These are phyloP conservation scores for Lepeophtheirus nordmannii DNA, from an alignment of 2,888 invertebrate genomes.

Conservation along the genomic window DNA sequence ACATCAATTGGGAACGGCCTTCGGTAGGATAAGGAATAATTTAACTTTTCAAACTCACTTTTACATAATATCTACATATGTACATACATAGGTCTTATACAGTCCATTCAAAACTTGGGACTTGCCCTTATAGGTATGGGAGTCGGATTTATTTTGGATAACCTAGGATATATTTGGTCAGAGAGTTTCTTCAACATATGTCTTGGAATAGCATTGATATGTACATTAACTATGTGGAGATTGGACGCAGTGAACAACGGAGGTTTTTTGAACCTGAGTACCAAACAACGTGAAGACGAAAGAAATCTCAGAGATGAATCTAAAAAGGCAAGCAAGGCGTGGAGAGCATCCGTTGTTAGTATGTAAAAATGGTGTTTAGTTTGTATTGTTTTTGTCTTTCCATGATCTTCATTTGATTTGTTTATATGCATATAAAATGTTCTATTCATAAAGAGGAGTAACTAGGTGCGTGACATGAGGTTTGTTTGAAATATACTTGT, in stretches of 20 bases:
- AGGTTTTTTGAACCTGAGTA: slow-evolving; percentile 39
- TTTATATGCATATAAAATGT: no score
- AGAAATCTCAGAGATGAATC: background rate
- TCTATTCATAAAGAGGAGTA: no score
- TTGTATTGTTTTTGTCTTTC: no score
- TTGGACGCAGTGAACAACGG: slow-evolving; percentile 49
- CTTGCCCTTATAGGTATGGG: slow-evolving; percentile 68
- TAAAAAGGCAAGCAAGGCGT: background rate
- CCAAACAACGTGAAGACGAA: background rate
- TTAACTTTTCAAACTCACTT: no score
- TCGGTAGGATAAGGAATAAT: slow-evolving; percentile 63
- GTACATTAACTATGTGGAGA: slow-evolving; percentile 54
- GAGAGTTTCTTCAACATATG: slow-evolving; percentile 82
- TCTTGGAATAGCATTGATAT: slow-evolving; percentile 56
- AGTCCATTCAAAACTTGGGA: slow-evolving; percentile 86
- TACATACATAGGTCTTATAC: slow-evolving; percentile 50
- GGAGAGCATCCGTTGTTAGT: background rate
- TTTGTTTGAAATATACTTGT: no score
- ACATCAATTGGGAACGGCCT: slow-evolving; percentile 83
- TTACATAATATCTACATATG: no score
- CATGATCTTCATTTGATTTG: no score
- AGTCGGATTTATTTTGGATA: slow-evolving; percentile 72
- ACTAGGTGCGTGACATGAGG: no score
- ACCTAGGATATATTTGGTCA: slow-evolving; percentile 65
- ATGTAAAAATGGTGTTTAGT: background rate